Conservation (phyloP, 2,888 invertebrate species). For the Drosophila macrospina region DNA sequence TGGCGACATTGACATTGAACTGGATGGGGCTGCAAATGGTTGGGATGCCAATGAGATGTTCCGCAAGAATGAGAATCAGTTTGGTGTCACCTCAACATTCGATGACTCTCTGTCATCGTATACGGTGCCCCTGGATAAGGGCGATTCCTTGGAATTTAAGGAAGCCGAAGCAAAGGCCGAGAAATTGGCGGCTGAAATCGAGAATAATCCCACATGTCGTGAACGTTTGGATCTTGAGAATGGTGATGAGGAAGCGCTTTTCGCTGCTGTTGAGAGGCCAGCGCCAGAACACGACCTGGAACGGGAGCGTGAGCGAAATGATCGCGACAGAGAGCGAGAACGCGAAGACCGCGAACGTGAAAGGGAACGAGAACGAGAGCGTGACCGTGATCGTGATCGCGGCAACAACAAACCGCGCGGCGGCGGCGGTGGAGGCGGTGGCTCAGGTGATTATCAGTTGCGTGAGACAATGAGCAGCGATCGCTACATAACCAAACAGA, state of each 20-base stretch:
- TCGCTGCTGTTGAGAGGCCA: slow-evolving; percentile 93
- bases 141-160: slow-evolving; percentile 94
- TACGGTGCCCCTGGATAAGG: slow-evolving; percentile 93
- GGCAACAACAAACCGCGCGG: slow-evolving; percentile 69
- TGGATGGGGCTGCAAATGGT: slow-evolving; percentile 93
- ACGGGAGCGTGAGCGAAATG: slow-evolving; percentile 62
- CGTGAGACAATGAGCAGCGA: slow-evolving; percentile 81
- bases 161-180: slow-evolving; percentile 90
- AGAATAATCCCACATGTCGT: slow-evolving; percentile 92
- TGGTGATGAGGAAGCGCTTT: slow-evolving; percentile 95
- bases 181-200: slow-evolving; percentile 96
- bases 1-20: slow-evolving; percentile 88
- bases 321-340: slow-evolving; percentile 65
- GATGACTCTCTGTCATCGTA: slow-evolving; percentile 96
- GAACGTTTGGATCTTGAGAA: slow-evolving; percentile 95
- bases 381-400: slow-evolving; percentile 69
- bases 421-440: slow-evolving; percentile 48
- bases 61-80: slow-evolving; percentile 94
- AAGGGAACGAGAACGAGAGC: slow-evolving; percentile 57
- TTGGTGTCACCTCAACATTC: slow-evolving; percentile 96
- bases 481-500: slow-evolving; percentile 82
- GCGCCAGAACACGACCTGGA: slow-evolving; percentile 84
- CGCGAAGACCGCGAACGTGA: slow-evolving; percentile 1
- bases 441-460: slow-evolving; percentile 64
- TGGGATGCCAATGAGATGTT: slow-evolving; percentile 99